Evolutionary conservation across 30 jellyfish, hydroid and myxozoan species (phyloP).

Genomic region (Aurelia sp.): DNA sequence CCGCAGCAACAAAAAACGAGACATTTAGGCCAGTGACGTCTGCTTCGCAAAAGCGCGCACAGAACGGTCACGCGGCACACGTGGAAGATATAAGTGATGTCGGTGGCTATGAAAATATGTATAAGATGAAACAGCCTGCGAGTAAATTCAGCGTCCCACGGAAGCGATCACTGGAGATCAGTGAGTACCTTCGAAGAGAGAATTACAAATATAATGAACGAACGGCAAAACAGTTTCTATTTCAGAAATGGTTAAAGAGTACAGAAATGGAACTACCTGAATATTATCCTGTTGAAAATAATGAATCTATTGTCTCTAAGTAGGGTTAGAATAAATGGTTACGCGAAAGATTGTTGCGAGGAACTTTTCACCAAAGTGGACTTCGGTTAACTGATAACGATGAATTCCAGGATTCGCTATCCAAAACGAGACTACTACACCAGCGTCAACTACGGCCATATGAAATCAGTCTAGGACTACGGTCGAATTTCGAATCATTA

Average conservation of each 20-base stretch:
- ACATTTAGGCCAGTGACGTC: constrained; percentile 66
- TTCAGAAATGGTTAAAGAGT: constrained; percentile 69
- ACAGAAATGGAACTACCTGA: constrained; percentile 57
- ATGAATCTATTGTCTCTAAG: constrained; percentile 8
- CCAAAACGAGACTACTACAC: too few relatives aligned
- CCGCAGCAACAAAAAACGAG: constrained; percentile 45
- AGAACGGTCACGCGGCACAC: constrained; percentile 27
- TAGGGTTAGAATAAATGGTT: not conserved
- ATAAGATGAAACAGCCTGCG: constrained; percentile 60
- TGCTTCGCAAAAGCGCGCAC: constrained; percentile 19
- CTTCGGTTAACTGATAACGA: too few relatives aligned
- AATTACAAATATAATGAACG: constrained; percentile 67
- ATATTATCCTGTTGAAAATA: constrained; percentile 5
- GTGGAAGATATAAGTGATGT: constrained; percentile 42
- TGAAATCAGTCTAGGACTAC: too few relatives aligned
- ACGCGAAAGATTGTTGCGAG: not conserved
- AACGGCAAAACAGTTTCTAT: constrained; percentile 61
- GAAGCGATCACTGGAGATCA: constrained; percentile 53
- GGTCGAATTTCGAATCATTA: too few relatives aligned
- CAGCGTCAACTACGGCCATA: too few relatives aligned
- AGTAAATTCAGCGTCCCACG: constrained; percentile 54
- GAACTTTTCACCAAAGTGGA: too few relatives aligned
- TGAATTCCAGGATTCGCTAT: too few relatives aligned
- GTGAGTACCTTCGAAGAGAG: constrained; percentile 67
- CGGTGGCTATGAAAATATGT: constrained; percentile 67